Conservation (phyloP, 2,888 invertebrate species). For the Acrobasis consociella region DNA sequence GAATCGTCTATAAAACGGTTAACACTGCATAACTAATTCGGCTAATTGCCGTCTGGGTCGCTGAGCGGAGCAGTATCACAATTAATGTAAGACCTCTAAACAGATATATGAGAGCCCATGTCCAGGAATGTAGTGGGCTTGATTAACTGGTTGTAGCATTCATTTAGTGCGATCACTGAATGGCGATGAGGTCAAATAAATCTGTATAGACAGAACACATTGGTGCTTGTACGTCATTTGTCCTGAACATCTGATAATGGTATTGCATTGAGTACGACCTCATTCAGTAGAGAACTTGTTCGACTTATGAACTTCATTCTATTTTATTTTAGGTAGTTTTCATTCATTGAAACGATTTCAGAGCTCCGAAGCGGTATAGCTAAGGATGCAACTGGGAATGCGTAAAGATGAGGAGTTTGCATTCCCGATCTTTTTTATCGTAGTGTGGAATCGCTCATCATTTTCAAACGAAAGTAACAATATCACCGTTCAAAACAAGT, state of each 20-base stretch:
- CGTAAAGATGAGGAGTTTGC: too few species aligned
- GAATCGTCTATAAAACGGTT: conserved; percentile 28
- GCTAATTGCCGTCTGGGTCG: conserved; percentile 32
- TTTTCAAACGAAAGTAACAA: conserved; percentile 13
- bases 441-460: background rate
- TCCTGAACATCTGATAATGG: background rate
- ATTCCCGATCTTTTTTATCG: background rate
- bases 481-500: conserved; percentile 22
- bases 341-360: too few species aligned
- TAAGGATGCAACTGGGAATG: too few species aligned
- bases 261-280: too few species aligned
- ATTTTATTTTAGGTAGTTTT: too few species aligned
- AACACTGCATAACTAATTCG: conserved; percentile 28
- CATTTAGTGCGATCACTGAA: background rate
- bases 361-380: too few species aligned
- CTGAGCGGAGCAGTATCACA: conserved; percentile 31
- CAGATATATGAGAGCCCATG: conserved; percentile 9
- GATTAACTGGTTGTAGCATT: background rate
- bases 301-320: too few species aligned
- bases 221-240: background rate
- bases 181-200: background rate
- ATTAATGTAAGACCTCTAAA: conserved; percentile 29
- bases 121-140: background rate
- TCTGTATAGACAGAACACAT: background rate
- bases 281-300: too few species aligned